These are phyloP conservation scores for Pharmacophagus antenor DNA, from an alignment of 2,888 invertebrate species.

Conservation along the genomic window DNA sequence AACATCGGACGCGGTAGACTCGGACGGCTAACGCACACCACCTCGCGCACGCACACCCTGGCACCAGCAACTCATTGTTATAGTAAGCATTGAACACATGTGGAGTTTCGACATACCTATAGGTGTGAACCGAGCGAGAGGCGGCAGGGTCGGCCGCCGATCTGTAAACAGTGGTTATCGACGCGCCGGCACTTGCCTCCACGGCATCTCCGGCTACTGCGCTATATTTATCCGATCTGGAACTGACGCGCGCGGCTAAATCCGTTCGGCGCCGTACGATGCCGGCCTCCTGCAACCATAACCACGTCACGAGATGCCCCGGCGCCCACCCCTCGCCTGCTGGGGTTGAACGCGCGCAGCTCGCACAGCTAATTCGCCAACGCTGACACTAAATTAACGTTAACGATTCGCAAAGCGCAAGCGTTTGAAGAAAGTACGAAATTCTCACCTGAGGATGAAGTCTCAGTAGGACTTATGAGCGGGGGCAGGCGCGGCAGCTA, in stretches of 20 bases:
- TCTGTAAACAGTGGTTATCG: conserved; percentile 79
- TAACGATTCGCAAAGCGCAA: conserved; percentile 56
- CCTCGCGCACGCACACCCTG: conserved; percentile 40
- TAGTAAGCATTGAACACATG: conserved; percentile 56
- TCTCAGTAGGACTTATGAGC: conserved; percentile 78
- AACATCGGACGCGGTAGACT: conserved; percentile 33
- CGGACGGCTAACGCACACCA: conserved; percentile 33
- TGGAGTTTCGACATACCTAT: conserved; percentile 67
- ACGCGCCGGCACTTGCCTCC: conserved; percentile 75
- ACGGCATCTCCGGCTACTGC: conserved; percentile 70
- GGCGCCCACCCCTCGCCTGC: conserved; percentile 51
- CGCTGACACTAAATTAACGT: conserved; percentile 40
- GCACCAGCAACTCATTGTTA: conserved; percentile 52
- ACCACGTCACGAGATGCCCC: conserved; percentile 70
- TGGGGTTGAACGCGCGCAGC: conserved; percentile 50
- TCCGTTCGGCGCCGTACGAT: conserved; percentile 74
- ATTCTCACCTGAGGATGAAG: conserved; percentile 61
- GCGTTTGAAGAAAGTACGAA: conserved; percentile 34
- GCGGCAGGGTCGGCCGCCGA: conserved; percentile 75
- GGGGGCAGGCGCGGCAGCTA: conserved; percentile 72
- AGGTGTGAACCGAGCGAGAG: conserved; percentile 69
- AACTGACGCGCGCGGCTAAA: conserved; percentile 74
- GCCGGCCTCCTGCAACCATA: conserved; percentile 78
- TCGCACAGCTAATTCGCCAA: conserved; percentile 59
- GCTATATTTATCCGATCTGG: conserved; percentile 77